These are phyloP conservation scores for Brevipalpus yothersi DNA, from an alignment of 1,140 invertebrate genomes.

Conservation along the genomic window DNA sequence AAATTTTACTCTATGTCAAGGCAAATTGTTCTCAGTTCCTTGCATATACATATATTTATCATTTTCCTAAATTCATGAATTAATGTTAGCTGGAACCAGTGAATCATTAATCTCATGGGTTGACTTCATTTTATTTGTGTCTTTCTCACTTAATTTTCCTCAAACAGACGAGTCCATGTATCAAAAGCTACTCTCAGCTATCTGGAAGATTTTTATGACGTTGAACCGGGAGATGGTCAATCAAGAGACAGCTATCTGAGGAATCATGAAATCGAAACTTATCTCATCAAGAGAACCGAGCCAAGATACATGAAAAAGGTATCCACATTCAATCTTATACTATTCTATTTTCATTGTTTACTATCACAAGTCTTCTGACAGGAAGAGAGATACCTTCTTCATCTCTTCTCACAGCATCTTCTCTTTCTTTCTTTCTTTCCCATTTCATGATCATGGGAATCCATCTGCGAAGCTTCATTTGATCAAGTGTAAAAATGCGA, in stretches of 20 bases:
- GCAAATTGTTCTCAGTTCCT: too few species aligned
- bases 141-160: neutral
- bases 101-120: too few species aligned
- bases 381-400: neutral
- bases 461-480: too few species aligned
- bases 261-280: constrained; percentile 68
- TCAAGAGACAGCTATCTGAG: constrained; percentile 47
- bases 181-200: constrained; percentile 59
- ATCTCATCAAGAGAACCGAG: constrained; percentile 61
- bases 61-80: too few species aligned
- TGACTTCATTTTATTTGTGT: neutral
- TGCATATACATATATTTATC: too few species aligned
- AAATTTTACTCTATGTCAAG: too few species aligned
- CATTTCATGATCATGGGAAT: too few species aligned
- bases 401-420: neutral
- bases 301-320: constrained; percentile 19
- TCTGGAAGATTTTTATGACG: constrained; percentile 63
- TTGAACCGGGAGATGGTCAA: constrained; percentile 67
- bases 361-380: neutral
- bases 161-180: constrained; percentile 57
- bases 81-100: too few species aligned
- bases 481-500: too few species aligned
- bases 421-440: neutral
- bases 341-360: neutral
- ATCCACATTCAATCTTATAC: neutral